Evolutionary conservation across 2,113 vertebrate genomes (phyloP).

Genomic region (Rhipidura dahli): DNA sequence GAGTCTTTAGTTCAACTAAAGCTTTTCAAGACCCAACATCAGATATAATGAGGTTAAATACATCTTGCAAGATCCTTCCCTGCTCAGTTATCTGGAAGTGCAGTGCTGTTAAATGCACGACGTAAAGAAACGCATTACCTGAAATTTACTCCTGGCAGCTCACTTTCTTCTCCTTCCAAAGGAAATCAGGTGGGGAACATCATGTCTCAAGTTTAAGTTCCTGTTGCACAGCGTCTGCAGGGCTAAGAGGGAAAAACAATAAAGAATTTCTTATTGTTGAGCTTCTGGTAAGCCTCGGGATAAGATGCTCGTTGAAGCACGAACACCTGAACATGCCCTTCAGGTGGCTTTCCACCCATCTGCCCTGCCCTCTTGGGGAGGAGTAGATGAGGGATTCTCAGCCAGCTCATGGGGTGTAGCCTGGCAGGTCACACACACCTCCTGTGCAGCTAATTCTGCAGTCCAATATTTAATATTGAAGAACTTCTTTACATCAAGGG

Average conservation of each 20-base stretch:
- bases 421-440: neutral
- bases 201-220: neutral
- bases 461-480: neutral
- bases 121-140: neutral
- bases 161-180: neutral
- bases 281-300: neutral
- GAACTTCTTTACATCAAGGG: neutral
- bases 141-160: constrained; percentile 3
- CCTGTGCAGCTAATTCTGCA: neutral
- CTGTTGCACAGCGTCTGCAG: neutral
- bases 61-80: constrained; percentile 37
- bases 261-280: neutral
- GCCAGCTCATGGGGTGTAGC: neutral
- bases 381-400: neutral
- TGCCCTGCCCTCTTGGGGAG: neutral
- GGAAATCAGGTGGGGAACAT: neutral
- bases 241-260: neutral
- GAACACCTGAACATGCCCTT: neutral
- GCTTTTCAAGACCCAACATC: constrained; percentile 51
- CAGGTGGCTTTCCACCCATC: neutral
- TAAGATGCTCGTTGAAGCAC: neutral
- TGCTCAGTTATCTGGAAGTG: neutral
- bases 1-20: constrained; percentile 67
- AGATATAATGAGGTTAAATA: constrained; percentile 54
- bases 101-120: neutral